phyloP scores from a whole-genome alignment of 1,140 invertebrate genomes.

The Brachionus sp. region DNA sequence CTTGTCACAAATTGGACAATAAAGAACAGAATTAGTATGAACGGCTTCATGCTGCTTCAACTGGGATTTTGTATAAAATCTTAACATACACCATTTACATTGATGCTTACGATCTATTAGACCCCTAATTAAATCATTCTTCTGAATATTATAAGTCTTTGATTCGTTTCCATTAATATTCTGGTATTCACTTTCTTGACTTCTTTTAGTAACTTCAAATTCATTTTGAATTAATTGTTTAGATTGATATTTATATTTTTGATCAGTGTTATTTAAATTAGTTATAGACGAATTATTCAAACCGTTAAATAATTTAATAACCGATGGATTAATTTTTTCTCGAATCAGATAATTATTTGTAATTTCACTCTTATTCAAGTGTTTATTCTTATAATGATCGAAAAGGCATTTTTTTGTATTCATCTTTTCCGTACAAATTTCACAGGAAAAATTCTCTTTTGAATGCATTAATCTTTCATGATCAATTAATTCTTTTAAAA shows the following conservation, averaged over 20 bases:
- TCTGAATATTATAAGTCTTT: not conserved
- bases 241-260: not conserved
- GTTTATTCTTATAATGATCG: not conserved
- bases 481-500: slow-evolving; percentile 1
- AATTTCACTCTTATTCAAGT: not conserved
- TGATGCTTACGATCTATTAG: slow-evolving; percentile 44
- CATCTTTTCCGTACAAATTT: slow-evolving; percentile 11
- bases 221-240: not conserved
- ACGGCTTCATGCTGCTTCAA: slow-evolving; percentile 31
- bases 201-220: not conserved
- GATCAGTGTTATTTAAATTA: too few relatives aligned
- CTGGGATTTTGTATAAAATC: slow-evolving; percentile 44
- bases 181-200: not conserved
- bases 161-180: not conserved
- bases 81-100: slow-evolving; percentile 41
- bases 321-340: not conserved
- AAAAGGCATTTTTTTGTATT: not conserved
- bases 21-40: slow-evolving; percentile 27
- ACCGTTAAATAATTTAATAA: not conserved
- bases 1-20: slow-evolving; percentile 41
- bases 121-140: slow-evolving; percentile 41
- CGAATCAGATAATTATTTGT: not conserved
- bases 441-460: not conserved
- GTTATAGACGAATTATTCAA: not conserved
- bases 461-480: slow-evolving; percentile 43